Conservation (phyloP, 2,888 invertebrate genomes). For the Catocala nupta region DNA sequence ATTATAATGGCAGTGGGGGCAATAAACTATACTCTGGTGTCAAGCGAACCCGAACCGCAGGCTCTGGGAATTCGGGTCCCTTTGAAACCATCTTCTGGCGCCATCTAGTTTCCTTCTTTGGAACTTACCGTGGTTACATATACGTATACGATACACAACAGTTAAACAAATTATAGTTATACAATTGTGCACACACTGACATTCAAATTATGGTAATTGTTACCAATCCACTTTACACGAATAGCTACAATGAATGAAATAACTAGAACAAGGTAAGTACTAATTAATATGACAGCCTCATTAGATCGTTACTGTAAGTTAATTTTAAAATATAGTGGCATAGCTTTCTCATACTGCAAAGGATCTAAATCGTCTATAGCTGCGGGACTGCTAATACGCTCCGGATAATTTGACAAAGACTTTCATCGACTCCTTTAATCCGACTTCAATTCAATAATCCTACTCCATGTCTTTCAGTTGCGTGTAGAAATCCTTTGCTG, state of each 20-base stretch:
- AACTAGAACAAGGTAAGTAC: constrained; percentile 23
- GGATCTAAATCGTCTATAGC: constrained; percentile 1
- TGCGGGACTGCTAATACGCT: constrained; percentile 2
- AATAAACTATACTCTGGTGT: constrained; percentile 14
- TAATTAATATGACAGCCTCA: constrained; percentile 23
- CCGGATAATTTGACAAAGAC: constrained; percentile 18
- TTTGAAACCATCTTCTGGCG: background rate
- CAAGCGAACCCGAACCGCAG: constrained; percentile 13
- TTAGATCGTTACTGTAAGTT: background rate
- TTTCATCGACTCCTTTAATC: constrained; percentile 20
- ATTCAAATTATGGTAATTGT: background rate
- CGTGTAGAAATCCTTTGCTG: constrained; percentile 75
- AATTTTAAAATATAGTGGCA: constrained; percentile 1
- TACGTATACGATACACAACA: too few species aligned
- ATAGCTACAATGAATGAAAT: constrained; percentile 3
- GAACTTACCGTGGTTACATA: background rate
- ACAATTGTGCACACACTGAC: background rate
- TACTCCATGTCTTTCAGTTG: constrained; percentile 57
- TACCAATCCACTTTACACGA: background rate
- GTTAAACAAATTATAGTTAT: too few species aligned
- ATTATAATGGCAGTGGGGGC: constrained; percentile 26
- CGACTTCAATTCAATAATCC: constrained; percentile 15
- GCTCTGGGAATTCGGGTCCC: background rate
- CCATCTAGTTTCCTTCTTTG: background rate
- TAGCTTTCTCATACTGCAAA: background rate